Percentiles rank a stretch among this genome's conserved stretches.
These are phyloP conservation scores for Notodonta dromedarius DNA, from an alignment of 2,888 invertebrate genomes.

Conservation along the genomic window DNA sequence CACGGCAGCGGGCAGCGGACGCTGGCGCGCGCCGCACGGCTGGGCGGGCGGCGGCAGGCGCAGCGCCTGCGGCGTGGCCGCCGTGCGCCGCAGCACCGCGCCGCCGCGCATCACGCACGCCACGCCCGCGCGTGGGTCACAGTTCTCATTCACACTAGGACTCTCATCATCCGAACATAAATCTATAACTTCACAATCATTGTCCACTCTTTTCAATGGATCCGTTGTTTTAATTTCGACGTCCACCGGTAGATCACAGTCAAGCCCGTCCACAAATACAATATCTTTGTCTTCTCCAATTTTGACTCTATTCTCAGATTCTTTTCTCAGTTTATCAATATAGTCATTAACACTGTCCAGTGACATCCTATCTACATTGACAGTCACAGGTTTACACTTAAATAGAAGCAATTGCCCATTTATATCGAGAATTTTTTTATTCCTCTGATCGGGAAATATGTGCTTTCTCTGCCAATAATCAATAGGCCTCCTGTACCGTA, in stretches of 20 bases:
- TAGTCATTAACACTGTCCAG: slow-evolving; percentile 70
- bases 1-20: slow-evolving; percentile 63
- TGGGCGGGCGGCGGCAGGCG: slow-evolving; percentile 68
- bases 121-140: slow-evolving; percentile 72
- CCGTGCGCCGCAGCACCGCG: slow-evolving; percentile 68
- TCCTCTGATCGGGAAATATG: slow-evolving; percentile 70
- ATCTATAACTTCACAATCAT: slow-evolving; percentile 85
- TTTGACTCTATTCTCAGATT: slow-evolving; percentile 51
- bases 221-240: slow-evolving; percentile 57
- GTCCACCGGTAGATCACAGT: slow-evolving; percentile 56
- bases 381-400: slow-evolving; percentile 78
- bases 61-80: slow-evolving; percentile 68
- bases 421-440: slow-evolving; percentile 70
- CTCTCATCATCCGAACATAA: slow-evolving; percentile 88
- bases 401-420: slow-evolving; percentile 78
- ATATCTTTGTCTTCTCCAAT: slow-evolving; percentile 66
- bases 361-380: slow-evolving; percentile 73
- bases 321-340: slow-evolving; percentile 61
- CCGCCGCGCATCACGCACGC: slow-evolving; percentile 73
- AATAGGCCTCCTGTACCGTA: slow-evolving; percentile 73
- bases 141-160: slow-evolving; percentile 71
- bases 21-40: slow-evolving; percentile 76
- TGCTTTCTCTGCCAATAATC: slow-evolving; percentile 76
- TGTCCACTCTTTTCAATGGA: slow-evolving; percentile 63
- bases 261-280: slow-evolving; percentile 73